A percentile compares a stretch with the other conserved stretches of the same genome.
phyloP scores from a whole-genome alignment of 2,888 invertebrate species.

The Aplocera efformata region DNA sequence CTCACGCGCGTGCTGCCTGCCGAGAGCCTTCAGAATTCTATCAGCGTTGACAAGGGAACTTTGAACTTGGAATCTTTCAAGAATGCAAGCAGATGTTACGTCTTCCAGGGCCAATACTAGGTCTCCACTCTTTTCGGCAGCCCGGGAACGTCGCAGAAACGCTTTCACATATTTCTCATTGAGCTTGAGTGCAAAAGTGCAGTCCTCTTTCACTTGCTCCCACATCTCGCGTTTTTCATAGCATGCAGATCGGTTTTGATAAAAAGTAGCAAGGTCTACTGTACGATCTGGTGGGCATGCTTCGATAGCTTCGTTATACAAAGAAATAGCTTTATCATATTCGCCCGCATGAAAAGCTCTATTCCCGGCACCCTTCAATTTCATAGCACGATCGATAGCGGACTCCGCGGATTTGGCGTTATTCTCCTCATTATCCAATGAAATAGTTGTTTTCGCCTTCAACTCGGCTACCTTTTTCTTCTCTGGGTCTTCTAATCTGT shows the following conservation, averaged over 20 bases:
- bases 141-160: slow-evolving; percentile 89
- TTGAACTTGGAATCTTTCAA: slow-evolving; percentile 93
- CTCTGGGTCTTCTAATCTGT: slow-evolving; percentile 76
- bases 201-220: slow-evolving; percentile 91
- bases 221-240: slow-evolving; percentile 95
- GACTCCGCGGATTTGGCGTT: slow-evolving; percentile 70
- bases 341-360: slow-evolving; percentile 90
- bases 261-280: slow-evolving; percentile 92
- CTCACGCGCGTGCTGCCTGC: slow-evolving; percentile 87
- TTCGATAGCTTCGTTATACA: slow-evolving; percentile 96
- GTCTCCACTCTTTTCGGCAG: slow-evolving; percentile 89
- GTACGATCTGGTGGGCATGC: slow-evolving; percentile 88
- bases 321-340: slow-evolving; percentile 93
- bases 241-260: slow-evolving; percentile 97
- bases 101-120: slow-evolving; percentile 92
- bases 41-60: slow-evolving; percentile 91
- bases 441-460: slow-evolving; percentile 80
- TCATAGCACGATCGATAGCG: slow-evolving; percentile 87
- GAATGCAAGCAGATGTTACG: slow-evolving; percentile 94
- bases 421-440: slow-evolving; percentile 81
- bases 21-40: slow-evolving; percentile 91
- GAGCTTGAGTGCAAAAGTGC: slow-evolving; percentile 89
- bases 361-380: slow-evolving; percentile 94
- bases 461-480: slow-evolving; percentile 75
- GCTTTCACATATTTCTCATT: slow-evolving; percentile 95